A percentile compares a stretch with the other conserved stretches of the same genome.
Evolutionary conservation across 2,888 invertebrate genomes (phyloP).

Genomic region (Hydropsyche betteni): DNA sequence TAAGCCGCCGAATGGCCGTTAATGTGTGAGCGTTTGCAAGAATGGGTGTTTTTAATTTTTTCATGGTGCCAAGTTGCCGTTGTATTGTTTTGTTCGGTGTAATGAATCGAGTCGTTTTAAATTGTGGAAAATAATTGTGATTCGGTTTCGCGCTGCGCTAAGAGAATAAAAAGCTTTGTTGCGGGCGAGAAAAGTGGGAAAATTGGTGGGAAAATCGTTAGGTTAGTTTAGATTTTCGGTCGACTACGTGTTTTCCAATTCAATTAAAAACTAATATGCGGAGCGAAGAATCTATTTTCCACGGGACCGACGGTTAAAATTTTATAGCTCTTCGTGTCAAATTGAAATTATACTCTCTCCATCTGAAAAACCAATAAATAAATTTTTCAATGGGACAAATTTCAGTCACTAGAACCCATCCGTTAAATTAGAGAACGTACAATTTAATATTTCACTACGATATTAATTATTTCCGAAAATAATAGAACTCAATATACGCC

Average conservation of each 20-base stretch:
- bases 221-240: conserved; percentile 1
- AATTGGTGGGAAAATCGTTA: neutral
- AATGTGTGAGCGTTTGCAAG: neutral
- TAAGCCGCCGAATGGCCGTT: conserved; percentile 26
- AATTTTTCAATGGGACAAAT: too few species aligned
- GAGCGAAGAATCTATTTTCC: conserved; percentile 18
- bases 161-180: neutral
- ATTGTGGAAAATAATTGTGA: too few species aligned
- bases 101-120: too few species aligned
- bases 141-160: neutral
- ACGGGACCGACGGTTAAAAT: conserved; percentile 26
- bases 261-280: conserved; percentile 38
- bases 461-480: too few species aligned
- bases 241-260: conserved; percentile 35
- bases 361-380: too few species aligned
- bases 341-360: neutral
- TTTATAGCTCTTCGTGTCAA: conserved; percentile 18
- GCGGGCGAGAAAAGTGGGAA: neutral
- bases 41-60: too few species aligned
- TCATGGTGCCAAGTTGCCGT: too few species aligned
- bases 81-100: too few species aligned
- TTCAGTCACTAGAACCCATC: too few species aligned
- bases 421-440: too few species aligned
- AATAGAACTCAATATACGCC: too few species aligned
- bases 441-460: too few species aligned